Base-by-base conservation (phyloP, 2,113 vertebrate species). In the Gracilinanus agilis region DNA sequence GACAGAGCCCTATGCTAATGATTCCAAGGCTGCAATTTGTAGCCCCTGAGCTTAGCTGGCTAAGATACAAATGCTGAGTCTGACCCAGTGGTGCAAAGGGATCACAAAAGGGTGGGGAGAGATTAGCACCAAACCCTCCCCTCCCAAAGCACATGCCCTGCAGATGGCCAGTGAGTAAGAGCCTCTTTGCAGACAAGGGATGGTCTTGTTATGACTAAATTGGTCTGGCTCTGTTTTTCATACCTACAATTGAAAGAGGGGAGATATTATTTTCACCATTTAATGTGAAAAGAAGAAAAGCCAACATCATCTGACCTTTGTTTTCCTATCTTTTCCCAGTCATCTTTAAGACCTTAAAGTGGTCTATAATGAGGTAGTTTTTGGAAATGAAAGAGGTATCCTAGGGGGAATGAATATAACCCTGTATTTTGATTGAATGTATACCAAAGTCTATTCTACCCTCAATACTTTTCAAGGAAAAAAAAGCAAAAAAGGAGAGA, bases 281-380 rank as follows among this genome's bases (percentile, higher is more conserved):
- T 83, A 40, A 34, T 40, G 16, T 40, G 67, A 83, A 83, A 83
- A 83, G 67, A 83, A 83, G 67, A 40, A 83, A 83, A 83, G 67
- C n/a, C 67, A 83, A 83, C 19, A 83, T 83, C 67, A 40, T 83
- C 67, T 83, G 67, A 83, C 67, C 67, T 83, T 83, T 40, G 67
- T 83, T 83, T 83, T 83, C n/a, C n/a, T 83, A 83, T 40, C n/a
- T 83, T 19, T 83, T 83, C 9, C 67, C 19, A 83, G 67, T 19
- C 67, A 83, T 83, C 67, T 83, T 83, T 40, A 83, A n/a, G n/a
- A 83, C n/a, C 40, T 83, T 83, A 83, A 83, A 83, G 67, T 83
- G 67, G 6, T 83, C n/a, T 40, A 40, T 83, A 83, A 83, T 83
- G 67, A 83, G 67, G 67, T 83, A 83, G 67, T 29, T 83, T 83